Percentiles rank a stretch among this genome's conserved stretches.
Evolutionary conservation across 2,797 vertebrate genomes (phyloP).

Genomic region (Urophycis tenuis): DNA sequence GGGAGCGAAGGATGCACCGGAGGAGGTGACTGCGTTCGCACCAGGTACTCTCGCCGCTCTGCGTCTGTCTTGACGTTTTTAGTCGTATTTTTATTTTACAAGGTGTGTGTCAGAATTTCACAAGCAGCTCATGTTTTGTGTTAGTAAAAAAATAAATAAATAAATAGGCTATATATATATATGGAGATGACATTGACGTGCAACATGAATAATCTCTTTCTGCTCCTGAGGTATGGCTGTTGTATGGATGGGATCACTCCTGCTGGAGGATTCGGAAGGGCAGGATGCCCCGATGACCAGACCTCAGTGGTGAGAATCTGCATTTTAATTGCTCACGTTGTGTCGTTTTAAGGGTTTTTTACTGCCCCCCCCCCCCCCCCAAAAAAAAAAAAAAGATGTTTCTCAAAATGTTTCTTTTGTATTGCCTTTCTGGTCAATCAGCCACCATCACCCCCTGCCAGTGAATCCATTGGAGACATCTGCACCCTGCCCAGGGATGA

Average conservation of each 20-base stretch:
- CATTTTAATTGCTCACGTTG: not conserved
- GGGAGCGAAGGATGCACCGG: constrained; percentile 69
- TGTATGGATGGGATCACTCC: constrained; percentile 80
- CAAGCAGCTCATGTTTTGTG: not conserved
- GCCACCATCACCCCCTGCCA: constrained; percentile 18
- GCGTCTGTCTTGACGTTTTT: not conserved
- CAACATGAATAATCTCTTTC: not conserved
- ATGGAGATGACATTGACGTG: not conserved
- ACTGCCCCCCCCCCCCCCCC: no score
- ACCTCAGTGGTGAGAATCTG: constrained; percentile 39
- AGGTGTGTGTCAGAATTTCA: not conserved
- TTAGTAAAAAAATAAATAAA: not conserved
- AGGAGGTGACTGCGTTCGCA: constrained; percentile 60
- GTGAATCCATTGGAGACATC: constrained; percentile 22
- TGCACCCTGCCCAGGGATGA: constrained; percentile 79
- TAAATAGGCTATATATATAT: no score
- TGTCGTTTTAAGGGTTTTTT: not conserved
- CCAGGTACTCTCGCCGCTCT: constrained; percentile 63
- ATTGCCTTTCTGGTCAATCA: constrained; percentile 5
- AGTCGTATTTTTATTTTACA: no score
- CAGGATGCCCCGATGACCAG: constrained; percentile 68
- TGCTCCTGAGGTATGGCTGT: constrained; percentile 77
- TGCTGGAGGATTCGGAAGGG: constrained; percentile 71
- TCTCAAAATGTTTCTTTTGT: not conserved
- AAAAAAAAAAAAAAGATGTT: not conserved